A percentile compares a stretch with the other conserved stretches of the same genome.
Evolutionary conservation across 2,797 vertebrate species (phyloP).

Genomic region (Oryzias dopingdopingensis): DNA sequence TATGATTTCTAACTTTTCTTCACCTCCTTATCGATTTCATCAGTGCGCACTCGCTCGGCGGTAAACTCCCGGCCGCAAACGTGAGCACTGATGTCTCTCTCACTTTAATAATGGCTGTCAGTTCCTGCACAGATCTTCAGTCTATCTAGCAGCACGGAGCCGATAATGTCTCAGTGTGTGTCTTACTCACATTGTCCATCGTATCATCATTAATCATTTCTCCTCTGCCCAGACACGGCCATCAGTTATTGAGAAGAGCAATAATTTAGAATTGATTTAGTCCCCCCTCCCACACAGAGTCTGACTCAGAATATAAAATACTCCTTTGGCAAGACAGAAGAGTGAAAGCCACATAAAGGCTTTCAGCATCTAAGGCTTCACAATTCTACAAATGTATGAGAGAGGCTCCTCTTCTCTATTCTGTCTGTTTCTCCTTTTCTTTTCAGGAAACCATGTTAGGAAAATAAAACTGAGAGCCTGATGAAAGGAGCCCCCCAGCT

Average conservation of each 20-base stretch:
- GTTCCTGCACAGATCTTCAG: conserved; percentile 29
- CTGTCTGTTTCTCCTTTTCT: conserved; percentile 13
- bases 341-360: conserved; percentile 56
- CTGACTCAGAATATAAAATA: conserved; percentile 55
- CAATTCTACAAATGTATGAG: conserved; percentile 44
- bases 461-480: too few species aligned
- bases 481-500: too few species aligned
- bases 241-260: conserved; percentile 76
- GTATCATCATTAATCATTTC: conserved; percentile 77
- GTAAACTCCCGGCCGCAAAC: conserved; percentile 22
- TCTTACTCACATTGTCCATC: conserved; percentile 73
- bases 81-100: conserved; percentile 41
- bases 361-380: conserved; percentile 47
- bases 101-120: conserved; percentile 37
- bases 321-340: conserved; percentile 49
- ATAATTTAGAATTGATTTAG: conserved; percentile 80
- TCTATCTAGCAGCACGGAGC: conserved; percentile 42
- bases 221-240: conserved; percentile 66
- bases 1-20: conserved; percentile 11
- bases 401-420: conserved; percentile 27
- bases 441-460: background rate
- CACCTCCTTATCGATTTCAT: conserved; percentile 14
- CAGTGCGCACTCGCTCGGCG: conserved; percentile 2
- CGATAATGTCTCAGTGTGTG: conserved; percentile 62
- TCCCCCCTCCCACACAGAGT: conserved; percentile 37